Base-by-base conservation (phyloP, 2,888 invertebrate species). In the Mythimna ferrago region DNA sequence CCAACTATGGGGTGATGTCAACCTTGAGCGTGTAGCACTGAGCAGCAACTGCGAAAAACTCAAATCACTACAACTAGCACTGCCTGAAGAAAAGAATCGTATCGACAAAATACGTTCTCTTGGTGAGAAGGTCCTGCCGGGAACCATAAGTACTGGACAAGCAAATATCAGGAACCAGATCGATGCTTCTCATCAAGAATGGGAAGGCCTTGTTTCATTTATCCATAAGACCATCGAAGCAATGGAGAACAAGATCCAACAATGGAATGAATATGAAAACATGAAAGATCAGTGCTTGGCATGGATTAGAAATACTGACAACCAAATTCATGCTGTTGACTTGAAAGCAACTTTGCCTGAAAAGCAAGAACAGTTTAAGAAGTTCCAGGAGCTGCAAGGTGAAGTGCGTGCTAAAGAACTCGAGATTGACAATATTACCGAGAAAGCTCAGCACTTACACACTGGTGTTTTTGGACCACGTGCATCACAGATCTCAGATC, bases 341-440 rank as follows among this genome's bases (percentile, higher is more conserved):
- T 96, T 99, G 51, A 99, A 99, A 90, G 97, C 98, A 0, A 98
- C 98, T 11, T 96, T 99, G 58, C 95, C 97, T 6, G 98, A 99
- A 89, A 99, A 99, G 94, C 98, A 98, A 90, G 97, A 97, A 44
- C 99, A 99, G 87, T 96, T 99, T 63, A 98, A 99, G 83, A 97
- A 97, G 67, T 96, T 99, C 80, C 97, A 98, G 92, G 96, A 96
- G 41, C 92, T 99, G 44, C 99, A 99, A 94, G 99, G 99, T 63
- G 98, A 99, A 95, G 98, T 99, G 1, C 97, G 98, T 61, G 98
- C 99, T 5, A 99, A 99, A 89, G 99, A 99, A 93, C 94, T 99
- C 16, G 99, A 99, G 95, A 98, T 99, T 73, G 99, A 99, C 88
- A 98, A 98, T 68, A 98, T 99, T 0, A 99, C 98, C 35, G 99